Evolutionary conservation across 2,797 vertebrate species (phyloP).

Genomic region (Alectoris magna): DNA sequence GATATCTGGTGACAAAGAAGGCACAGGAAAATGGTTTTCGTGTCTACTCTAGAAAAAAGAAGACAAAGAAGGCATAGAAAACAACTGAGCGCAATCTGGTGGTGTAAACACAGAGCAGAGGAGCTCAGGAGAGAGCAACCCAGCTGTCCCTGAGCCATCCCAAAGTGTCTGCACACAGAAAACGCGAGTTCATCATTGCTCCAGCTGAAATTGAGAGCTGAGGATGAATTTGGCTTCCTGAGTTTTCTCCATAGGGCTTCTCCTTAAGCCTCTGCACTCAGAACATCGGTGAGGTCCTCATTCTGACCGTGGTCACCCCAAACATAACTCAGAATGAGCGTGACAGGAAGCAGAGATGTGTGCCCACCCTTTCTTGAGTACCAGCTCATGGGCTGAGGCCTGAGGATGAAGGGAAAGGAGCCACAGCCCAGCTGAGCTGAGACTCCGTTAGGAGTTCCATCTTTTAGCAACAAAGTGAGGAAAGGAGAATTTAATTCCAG

Average conservation of each 20-base stretch:
- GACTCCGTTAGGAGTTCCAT: neutral
- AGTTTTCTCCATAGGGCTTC: neutral
- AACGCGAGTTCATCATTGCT: fast-evolving
- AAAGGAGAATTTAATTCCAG: neutral
- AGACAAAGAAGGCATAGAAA: neutral
- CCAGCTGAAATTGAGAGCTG: neutral
- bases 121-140: neutral
- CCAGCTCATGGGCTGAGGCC: neutral
- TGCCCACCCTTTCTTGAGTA: neutral
- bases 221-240: neutral
- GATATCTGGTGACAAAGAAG: conserved; percentile 84
- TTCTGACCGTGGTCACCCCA: neutral
- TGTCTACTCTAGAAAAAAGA: conserved; percentile 74
- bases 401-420: neutral
- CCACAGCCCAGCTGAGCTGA: neutral
- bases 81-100: neutral
- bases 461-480: neutral
- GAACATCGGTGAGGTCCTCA: neutral
- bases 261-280: neutral
- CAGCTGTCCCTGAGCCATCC: neutral
- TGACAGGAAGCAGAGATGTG: neutral
- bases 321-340: neutral
- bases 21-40: conserved; percentile 81
- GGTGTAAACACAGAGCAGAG: neutral
- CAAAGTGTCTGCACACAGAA: neutral